phyloP scores from a whole-genome alignment of 2,113 vertebrate species.

The Amphiprion ocellaris region DNA sequence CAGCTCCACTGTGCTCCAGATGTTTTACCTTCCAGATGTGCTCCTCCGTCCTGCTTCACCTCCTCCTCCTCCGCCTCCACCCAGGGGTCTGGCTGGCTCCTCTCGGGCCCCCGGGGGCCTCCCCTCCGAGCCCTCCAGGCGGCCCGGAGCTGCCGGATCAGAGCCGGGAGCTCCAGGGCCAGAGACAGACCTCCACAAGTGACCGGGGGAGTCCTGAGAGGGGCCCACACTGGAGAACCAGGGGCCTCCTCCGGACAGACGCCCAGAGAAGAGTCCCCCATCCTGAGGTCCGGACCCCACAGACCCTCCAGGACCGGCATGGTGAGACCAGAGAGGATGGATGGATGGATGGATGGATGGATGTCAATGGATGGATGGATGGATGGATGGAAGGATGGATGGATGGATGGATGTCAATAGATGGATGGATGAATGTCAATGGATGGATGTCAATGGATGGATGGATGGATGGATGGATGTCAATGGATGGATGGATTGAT shows the following conservation, averaged over 20 bases:
- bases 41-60: conserved; percentile 58
- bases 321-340: not conserved
- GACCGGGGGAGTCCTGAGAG: conserved; percentile 68
- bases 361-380: not conserved
- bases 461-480: not conserved
- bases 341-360: not conserved
- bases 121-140: conserved; percentile 73
- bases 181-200: conserved; percentile 70
- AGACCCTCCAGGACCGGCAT: conserved; percentile 74
- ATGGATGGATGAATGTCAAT: too few relatives aligned
- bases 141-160: conserved; percentile 75
- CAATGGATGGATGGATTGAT: too few relatives aligned
- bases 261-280: conserved; percentile 51
- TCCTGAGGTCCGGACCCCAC: conserved; percentile 65
- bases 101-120: conserved; percentile 42
- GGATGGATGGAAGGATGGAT: not conserved
- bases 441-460: not conserved
- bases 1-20: too few relatives aligned
- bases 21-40: conserved; percentile 67
- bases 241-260: conserved; percentile 68
- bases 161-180: conserved; percentile 72
- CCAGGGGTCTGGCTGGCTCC: conserved; percentile 53
- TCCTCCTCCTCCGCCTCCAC: conserved; percentile 55
- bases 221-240: conserved; percentile 62
- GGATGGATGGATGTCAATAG: not conserved